Evolutionary conservation across 2,888 invertebrate genomes (phyloP), one percentile per base, ranked within the genome.

Genomic region (Cheilosia variabilis): DNA sequence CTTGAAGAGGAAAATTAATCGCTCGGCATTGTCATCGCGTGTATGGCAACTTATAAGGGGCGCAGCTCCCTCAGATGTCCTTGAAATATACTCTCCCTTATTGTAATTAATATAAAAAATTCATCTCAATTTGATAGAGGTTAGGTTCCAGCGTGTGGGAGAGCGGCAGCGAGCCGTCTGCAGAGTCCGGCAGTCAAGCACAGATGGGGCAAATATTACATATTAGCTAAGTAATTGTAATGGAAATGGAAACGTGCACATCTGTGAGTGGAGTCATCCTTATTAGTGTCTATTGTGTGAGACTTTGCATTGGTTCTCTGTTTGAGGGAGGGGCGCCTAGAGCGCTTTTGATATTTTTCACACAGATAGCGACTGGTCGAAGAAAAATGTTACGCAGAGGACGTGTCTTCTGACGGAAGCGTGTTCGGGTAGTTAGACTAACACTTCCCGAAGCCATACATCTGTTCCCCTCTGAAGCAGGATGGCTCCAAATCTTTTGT

Each of bases 21-120:
- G 77, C 60, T 34, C 43, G 55, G 37, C 47, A 17, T 68, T 45
- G 22, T 66, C 41, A 27, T 50, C 50, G 60, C 5, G 22, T n/a
- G 5, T 13, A 9, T 13, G 13, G 13, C 22, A 52, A 17, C 37
- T 50, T 62, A 31, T 43, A 31, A 22, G 24, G 50, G 47, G 50
- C 24, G 24, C 60, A 13, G 43, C 27, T 27, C 53, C 55, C 55
- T 52, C 62, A 55, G 57, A 72, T 72, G 77, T 72, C 82, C 82
- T 82, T 77, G 77, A 77, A 82, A 58, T 65, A 77, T 71, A 27
- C 69, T 72, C 77, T 68, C 66, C 34, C 50, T 77, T 72, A 72
- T 50, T 82, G 77, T 77, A 82, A 72, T 77, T 72, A 77, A 77
- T 77, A 72, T 77, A 77, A 82, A 82, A 82, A 72, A 82, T 77